Conservation (phyloP, 2,888 invertebrate genomes). For the Chorisops tibialis region DNA sequence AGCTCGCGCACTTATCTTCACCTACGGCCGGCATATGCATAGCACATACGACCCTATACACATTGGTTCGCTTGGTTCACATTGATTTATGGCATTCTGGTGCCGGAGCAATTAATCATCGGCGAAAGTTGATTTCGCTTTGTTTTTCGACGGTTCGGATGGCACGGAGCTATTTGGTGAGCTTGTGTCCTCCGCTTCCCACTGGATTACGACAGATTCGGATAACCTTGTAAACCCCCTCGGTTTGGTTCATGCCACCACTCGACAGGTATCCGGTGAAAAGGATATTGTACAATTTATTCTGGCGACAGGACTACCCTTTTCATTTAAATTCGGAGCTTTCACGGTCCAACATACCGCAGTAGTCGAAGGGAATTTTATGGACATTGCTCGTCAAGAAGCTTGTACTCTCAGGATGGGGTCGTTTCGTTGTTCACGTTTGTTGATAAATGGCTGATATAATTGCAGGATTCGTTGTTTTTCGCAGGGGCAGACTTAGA, state of each 20-base stretch:
- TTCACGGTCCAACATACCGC: background rate
- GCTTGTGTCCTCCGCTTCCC: background rate
- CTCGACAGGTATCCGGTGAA: background rate
- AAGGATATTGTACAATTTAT: slow-evolving; percentile 19
- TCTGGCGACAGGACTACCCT: slow-evolving; percentile 12
- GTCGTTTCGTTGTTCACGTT: slow-evolving; percentile 1
- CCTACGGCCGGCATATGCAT: too few relatives aligned
- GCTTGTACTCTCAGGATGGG: background rate
- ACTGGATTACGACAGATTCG: background rate
- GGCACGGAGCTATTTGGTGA: background rate
- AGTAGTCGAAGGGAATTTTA: slow-evolving; percentile 6
- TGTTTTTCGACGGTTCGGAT: slow-evolving; percentile 2
- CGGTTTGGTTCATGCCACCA: background rate
- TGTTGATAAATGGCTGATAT: slow-evolving; percentile 23
- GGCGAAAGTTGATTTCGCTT: slow-evolving; percentile 25
- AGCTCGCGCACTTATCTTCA: too few relatives aligned
- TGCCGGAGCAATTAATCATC: slow-evolving; percentile 21
- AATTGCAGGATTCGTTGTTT: slow-evolving; percentile 17
- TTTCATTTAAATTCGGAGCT: slow-evolving; percentile 21
- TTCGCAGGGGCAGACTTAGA: too few relatives aligned
- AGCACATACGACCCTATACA: too few relatives aligned
- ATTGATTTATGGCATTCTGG: slow-evolving; percentile 20
- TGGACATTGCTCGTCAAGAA: background rate
- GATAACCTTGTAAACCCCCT: background rate
- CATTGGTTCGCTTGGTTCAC: background rate